Evolutionary conservation across 2,888 invertebrate genomes (phyloP), one percentile per base, ranked within the genome.

Genomic region (Mystacides longicornis): DNA sequence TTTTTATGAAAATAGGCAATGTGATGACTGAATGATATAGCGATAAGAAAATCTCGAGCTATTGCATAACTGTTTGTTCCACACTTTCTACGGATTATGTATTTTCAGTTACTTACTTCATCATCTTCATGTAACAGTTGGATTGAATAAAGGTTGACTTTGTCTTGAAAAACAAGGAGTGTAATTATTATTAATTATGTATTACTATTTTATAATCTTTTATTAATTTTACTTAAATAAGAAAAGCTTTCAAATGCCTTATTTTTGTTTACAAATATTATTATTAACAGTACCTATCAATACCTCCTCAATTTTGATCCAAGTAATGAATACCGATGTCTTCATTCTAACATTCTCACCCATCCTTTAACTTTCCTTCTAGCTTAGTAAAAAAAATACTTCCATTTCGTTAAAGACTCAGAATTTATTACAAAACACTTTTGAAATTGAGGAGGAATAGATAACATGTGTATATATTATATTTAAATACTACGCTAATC

Each of bases 11-110:
- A 43, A 43, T 56, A 52, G 50, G 52, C 54, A 56, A 58, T 48
- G 58, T 56, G 58, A 55, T 58, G 60, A 55, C 49, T 58, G 60
- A 51, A 60, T 58, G 60, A 47, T 33, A 48, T 43, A 51, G 53
- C 43, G 49, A 37, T 58, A 52, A 60, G 56, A 54, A 3, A 37
- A 37, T 37, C n/a, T n/a, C 37, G n/a, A n/a, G n/a, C n/a, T n/a
- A 37, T 7, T 27, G 27, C 37, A 14, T 37, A 14, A 37, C 4
- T 14, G 16, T 4, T 16, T 37, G 37, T 37, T 37, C 37, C 16
- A 14, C 27, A 37, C 37, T 37, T 37, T 7, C 16, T 16, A 37
- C 16, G 16, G 14, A 7, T 16, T 7, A 37, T 16, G 16, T 37
- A 14, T 37, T 37, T 37, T 14, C 14, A 37, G 3, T 37, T 37